Conservation (phyloP, 1,140 invertebrate species). For the Lordiphosa mommai region DNA sequence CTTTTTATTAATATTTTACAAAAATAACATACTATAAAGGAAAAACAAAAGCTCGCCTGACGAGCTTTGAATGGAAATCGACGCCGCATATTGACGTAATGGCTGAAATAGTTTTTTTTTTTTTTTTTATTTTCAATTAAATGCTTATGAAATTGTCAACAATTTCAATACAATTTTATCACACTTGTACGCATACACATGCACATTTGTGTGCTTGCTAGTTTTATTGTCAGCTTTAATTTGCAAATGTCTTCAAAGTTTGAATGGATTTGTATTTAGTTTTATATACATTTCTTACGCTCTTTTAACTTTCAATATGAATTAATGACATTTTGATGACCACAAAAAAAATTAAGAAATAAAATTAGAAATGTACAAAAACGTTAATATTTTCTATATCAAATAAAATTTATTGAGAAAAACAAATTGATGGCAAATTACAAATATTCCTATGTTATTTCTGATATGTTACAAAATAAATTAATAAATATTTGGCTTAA, state of each 20-base stretch:
- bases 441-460: no score
- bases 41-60: conserved; percentile 9
- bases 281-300: conserved; percentile 8
- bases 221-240: conserved; percentile 16
- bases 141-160: conserved; percentile 31
- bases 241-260: conserved; percentile 7
- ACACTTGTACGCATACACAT: neutral
- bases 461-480: no score
- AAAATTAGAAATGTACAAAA: neutral
- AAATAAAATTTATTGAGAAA: no score
- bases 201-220: neutral
- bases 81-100: conserved; percentile 33
- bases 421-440: no score
- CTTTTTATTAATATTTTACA: conserved; percentile 50
- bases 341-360: neutral
- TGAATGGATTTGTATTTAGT: conserved; percentile 3
- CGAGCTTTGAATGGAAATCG: conserved; percentile 34
- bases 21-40: conserved; percentile 12
- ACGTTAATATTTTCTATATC: no score
- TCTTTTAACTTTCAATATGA: conserved; percentile 2
- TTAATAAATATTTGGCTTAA: no score
- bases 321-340: neutral
- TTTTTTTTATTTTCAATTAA: conserved; percentile 11
- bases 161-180: conserved; percentile 19
- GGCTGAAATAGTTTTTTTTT: conserved; percentile 1